Conservation (phyloP, 2,113 vertebrate species). For the Pachyramphus minor region DNA sequence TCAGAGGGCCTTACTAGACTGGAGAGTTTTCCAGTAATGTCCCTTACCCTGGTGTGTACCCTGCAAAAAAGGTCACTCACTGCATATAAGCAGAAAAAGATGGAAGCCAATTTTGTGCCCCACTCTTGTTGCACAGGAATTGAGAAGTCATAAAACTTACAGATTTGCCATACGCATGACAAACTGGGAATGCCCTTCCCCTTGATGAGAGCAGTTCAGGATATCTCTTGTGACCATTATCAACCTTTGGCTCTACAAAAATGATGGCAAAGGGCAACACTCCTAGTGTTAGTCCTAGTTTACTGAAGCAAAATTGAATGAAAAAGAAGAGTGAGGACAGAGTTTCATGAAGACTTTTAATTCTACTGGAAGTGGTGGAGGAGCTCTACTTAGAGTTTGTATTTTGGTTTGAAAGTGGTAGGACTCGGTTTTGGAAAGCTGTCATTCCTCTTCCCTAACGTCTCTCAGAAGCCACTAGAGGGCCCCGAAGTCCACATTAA, state of each 20-base stretch:
- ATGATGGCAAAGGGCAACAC: neutral
- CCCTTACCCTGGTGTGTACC: neutral
- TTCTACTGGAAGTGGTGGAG: neutral
- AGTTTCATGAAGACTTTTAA: neutral
- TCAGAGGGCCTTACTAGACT: neutral
- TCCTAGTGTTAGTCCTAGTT: neutral
- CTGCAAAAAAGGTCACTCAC: neutral
- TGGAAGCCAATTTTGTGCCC: neutral
- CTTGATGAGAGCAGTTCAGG: neutral
- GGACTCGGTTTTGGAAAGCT: neutral
- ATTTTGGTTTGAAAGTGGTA: neutral
- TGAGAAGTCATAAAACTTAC: neutral
- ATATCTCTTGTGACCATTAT: neutral
- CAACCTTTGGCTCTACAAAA: neutral
- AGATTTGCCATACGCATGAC: fast-evolving
- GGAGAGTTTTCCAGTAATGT: neutral
- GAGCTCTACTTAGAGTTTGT: neutral
- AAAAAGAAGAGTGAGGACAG: neutral
- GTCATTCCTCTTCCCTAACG: neutral
- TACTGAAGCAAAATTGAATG: neutral
- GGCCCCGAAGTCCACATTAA: conserved; percentile 37
- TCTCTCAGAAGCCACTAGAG: conserved; percentile 39
- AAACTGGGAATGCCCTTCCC: neutral
- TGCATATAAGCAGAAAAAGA: neutral
- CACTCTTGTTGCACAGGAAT: neutral